Base-by-base conservation (phyloP, 2,797 vertebrate genomes). In the Melanotaenia maccullochi region DNA sequence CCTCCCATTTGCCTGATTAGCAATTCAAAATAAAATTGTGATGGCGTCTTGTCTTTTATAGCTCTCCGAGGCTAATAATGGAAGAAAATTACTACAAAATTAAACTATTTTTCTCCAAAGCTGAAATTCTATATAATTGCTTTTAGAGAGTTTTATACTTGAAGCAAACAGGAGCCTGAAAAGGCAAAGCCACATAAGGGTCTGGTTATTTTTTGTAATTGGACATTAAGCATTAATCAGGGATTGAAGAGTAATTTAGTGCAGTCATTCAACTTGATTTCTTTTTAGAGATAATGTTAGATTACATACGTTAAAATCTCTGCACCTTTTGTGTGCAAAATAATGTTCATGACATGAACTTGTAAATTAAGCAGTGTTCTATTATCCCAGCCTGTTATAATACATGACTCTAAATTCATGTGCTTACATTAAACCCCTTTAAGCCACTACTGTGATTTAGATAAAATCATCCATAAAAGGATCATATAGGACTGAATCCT, bases 21-120 rank as follows among this genome's bases (percentile, higher is more conserved):
- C 82, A 76, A 83, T 85, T 87, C 52, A 84, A 78, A 89, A 86
- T 75, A 63, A 86, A 68, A 73, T 85, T 75, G 71, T 89, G 83
- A 85, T 59, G 24, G 20, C 1, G 4, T 75, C 49, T 33, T 32
- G 55, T 75, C 35, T 77, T 58, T 66, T 32, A 75, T 38, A 12
- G 69, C 40, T 47, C n/a, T 8, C 25, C 5, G 30, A 58, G 18
- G 22, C 18, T 47, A 65, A 0, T 16, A 9, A 30, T 28, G 22
- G 60, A 78, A 56, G 11, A 77, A 79, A 71, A 82, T 60, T 73
- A 52, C 5, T 22, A 30, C 5, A 30, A 62, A 66, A 83, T 76
- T n/a, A 51, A 63, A 62, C 24, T 28, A 78, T 83, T 84, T 81
- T 65, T 60, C 65, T 71, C 40, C 12, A 13, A 52, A 61, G 20